These are phyloP conservation scores for Drosophila funebris DNA, from an alignment of 1,140 invertebrate species.

Conservation along the genomic window DNA sequence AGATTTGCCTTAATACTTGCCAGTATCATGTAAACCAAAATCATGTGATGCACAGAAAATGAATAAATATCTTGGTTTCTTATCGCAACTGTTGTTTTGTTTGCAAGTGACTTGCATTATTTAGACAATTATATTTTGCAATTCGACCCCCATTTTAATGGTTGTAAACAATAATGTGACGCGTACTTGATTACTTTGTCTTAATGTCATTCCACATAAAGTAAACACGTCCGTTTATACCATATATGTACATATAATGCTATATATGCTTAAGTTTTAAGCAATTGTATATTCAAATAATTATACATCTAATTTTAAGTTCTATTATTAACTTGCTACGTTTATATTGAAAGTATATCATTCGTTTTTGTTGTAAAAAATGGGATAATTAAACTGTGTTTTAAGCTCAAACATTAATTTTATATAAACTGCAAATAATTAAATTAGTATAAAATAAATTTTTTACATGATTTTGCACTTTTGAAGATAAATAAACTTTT, in stretches of 20 bases:
- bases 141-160: neutral
- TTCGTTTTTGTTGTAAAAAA: too few species aligned
- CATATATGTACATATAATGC: neutral
- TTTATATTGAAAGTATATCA: too few species aligned
- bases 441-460: too few species aligned
- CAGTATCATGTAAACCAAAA: neutral
- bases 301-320: too few species aligned
- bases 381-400: too few species aligned
- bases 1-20: neutral
- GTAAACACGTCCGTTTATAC: neutral
- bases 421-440: too few species aligned
- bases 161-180: neutral
- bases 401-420: too few species aligned
- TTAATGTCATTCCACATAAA: neutral
- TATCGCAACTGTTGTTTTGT: neutral
- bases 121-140: neutral
- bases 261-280: too few species aligned
- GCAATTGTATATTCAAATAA: too few species aligned
- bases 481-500: too few species aligned
- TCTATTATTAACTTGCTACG: too few species aligned
- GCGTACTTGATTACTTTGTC: neutral
- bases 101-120: neutral
- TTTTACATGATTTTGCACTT: too few species aligned
- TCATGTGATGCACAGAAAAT: neutral
- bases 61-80: neutral